Percentiles rank a stretch among this genome's conserved stretches.
Evolutionary conservation across 2,888 invertebrate species (phyloP).

Genomic region (Flexamia atlantica): DNA sequence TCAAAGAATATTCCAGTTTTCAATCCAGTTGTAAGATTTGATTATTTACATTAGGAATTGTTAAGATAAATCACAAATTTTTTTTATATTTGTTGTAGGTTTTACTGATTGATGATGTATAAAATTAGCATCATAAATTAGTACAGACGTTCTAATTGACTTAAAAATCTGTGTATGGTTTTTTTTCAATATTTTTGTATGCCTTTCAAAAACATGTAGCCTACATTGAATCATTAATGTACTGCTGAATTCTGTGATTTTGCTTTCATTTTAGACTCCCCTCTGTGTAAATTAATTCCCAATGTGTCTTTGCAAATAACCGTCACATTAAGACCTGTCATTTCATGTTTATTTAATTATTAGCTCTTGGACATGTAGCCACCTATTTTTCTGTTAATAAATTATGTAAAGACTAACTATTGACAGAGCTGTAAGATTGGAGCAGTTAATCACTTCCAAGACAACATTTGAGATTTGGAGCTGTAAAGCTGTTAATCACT

Average conservation of each 20-base stretch:
- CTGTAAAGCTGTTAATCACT: slow-evolving; percentile 16
- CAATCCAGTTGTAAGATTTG: too few relatives aligned
- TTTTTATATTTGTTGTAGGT: too few relatives aligned
- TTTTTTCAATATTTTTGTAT: too few relatives aligned
- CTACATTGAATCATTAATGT: not conserved
- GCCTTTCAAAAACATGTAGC: not conserved
- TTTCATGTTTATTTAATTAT: too few relatives aligned
- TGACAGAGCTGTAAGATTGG: not conserved
- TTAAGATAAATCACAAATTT: not conserved
- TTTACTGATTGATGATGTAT: too few relatives aligned
- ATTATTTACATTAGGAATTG: not conserved
- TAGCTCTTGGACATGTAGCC: too few relatives aligned
- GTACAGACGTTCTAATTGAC: too few relatives aligned
- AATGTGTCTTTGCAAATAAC: not conserved
- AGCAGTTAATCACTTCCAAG: not conserved
- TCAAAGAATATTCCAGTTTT: too few relatives aligned
- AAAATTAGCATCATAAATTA: too few relatives aligned
- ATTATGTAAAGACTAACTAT: not conserved
- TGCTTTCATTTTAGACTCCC: not conserved
- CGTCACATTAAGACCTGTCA: not conserved
- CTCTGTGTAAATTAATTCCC: not conserved
- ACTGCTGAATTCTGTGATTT: not conserved
- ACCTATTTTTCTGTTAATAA: too few relatives aligned
- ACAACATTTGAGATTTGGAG: slow-evolving; percentile 1
- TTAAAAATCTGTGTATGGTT: too few relatives aligned